Evolutionary conservation across 1,140 invertebrate species (phyloP).

Genomic region (Protaetia brevitarsis): DNA sequence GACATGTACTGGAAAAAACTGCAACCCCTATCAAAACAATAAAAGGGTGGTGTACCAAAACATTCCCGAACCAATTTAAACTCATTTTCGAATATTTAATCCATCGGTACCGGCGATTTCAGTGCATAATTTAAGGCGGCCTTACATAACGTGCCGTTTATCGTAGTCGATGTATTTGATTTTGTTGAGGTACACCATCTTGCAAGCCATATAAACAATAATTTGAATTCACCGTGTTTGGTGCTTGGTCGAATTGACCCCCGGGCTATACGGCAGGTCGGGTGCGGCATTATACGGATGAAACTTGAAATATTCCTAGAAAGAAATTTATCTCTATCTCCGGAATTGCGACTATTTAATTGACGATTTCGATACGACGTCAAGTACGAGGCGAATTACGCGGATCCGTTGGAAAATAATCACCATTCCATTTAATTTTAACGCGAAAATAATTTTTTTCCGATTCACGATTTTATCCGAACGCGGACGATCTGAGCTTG

Average conservation of each 20-base stretch:
- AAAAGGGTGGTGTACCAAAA: conserved; percentile 43
- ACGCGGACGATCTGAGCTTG: background rate
- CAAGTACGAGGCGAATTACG: background rate
- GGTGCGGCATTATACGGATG: background rate
- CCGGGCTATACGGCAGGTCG: background rate
- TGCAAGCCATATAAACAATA: background rate
- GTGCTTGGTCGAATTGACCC: conserved; percentile 1
- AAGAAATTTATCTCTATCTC: background rate
- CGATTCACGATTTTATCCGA: background rate
- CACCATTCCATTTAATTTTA: background rate
- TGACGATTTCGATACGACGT: background rate
- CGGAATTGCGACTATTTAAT: background rate
- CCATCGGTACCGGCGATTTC: background rate
- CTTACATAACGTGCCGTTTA: conserved; percentile 7
- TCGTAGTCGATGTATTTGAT: conserved; percentile 6
- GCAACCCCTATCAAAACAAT: conserved; percentile 39
- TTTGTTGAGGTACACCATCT: conserved; percentile 3
- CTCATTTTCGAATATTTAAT: conserved; percentile 30
- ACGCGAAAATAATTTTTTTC: background rate
- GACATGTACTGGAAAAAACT: conserved; percentile 41
- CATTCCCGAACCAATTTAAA: conserved; percentile 39
- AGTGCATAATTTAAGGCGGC: background rate
- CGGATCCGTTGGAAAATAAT: background rate
- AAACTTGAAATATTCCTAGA: background rate
- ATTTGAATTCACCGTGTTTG: background rate